These are phyloP conservation scores for Phortica okadai DNA, from an alignment of 2,888 invertebrate species.

Conservation along the genomic window DNA sequence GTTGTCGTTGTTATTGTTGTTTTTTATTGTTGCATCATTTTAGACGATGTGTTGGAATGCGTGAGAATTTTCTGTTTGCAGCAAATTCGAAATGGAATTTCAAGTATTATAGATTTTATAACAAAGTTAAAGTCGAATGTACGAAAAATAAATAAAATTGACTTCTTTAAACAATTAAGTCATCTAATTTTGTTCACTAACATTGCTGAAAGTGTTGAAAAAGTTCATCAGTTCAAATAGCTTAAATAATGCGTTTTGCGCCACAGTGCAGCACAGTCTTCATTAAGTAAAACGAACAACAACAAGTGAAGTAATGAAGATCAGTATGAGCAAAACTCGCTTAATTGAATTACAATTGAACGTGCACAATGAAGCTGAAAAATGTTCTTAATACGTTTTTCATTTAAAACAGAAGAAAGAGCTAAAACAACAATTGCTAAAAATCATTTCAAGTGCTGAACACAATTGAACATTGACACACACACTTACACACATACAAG, in stretches of 20 bases:
- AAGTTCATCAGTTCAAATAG: too few species aligned
- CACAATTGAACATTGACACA: neutral
- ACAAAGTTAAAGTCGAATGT: too few species aligned
- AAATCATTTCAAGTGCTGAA: constrained; percentile 14
- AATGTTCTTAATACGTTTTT: neutral
- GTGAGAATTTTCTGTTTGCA: constrained; percentile 5
- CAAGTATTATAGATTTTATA: neutral
- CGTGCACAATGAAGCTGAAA: neutral
- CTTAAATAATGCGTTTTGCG: too few species aligned
- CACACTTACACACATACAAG: too few species aligned
- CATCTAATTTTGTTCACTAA: too few species aligned
- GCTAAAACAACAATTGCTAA: neutral
- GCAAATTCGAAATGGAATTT: neutral
- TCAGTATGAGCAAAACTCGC: neutral
- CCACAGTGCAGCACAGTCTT: too few species aligned
- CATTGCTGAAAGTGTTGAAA: too few species aligned
- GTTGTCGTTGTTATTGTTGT: neutral
- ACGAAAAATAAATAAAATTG: too few species aligned
- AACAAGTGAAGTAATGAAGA: neutral
- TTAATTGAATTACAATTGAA: constrained; percentile 1
- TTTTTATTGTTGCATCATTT: neutral
- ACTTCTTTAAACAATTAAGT: too few species aligned
- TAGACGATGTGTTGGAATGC: constrained; percentile 16
- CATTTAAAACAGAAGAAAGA: neutral
- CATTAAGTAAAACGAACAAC: neutral